Percentiles rank a stretch among this genome's conserved stretches.
These are phyloP conservation scores for Trichacis sp. DNA, from an alignment of 2,888 invertebrate species.

Conservation along the genomic window DNA sequence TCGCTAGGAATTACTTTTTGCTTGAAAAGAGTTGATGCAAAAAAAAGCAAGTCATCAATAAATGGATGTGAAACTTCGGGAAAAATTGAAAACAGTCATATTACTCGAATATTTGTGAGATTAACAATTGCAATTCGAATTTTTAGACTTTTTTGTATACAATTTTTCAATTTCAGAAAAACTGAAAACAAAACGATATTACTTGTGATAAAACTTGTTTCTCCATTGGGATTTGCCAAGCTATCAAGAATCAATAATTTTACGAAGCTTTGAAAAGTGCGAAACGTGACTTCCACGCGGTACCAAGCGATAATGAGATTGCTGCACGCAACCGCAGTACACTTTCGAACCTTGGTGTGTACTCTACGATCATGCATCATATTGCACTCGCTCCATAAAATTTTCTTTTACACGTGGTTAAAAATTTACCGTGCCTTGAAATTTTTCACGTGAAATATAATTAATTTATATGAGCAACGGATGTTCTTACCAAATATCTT, in stretches of 20 bases:
- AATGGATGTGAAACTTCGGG: too few relatives aligned
- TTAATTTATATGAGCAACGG: slow-evolving; percentile 2
- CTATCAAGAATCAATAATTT: neutral
- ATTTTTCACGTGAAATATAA: neutral
- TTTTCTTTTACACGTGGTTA: neutral
- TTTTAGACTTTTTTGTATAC: too few relatives aligned
- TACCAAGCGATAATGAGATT: slow-evolving; percentile 5
- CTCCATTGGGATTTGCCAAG: too few relatives aligned
- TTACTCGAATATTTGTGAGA: too few relatives aligned
- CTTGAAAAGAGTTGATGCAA: too few relatives aligned
- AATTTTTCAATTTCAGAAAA: too few relatives aligned
- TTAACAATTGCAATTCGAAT: too few relatives aligned
- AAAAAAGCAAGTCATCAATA: too few relatives aligned
- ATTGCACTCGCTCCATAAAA: slow-evolving; percentile 2
- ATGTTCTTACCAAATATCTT: neutral
- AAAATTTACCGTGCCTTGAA: neutral
- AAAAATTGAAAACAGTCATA: too few relatives aligned
- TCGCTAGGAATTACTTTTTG: too few relatives aligned
- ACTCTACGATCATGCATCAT: slow-evolving; percentile 12
- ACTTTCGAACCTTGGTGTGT: slow-evolving; percentile 5
- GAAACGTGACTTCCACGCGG: neutral
- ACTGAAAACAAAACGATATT: too few relatives aligned
- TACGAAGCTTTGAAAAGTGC: neutral
- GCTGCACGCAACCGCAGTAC: slow-evolving; percentile 10
- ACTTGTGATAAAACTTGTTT: too few relatives aligned